Evolutionary conservation across 2,797 vertebrate species (phyloP).

Genomic region (Falco concolor): DNA sequence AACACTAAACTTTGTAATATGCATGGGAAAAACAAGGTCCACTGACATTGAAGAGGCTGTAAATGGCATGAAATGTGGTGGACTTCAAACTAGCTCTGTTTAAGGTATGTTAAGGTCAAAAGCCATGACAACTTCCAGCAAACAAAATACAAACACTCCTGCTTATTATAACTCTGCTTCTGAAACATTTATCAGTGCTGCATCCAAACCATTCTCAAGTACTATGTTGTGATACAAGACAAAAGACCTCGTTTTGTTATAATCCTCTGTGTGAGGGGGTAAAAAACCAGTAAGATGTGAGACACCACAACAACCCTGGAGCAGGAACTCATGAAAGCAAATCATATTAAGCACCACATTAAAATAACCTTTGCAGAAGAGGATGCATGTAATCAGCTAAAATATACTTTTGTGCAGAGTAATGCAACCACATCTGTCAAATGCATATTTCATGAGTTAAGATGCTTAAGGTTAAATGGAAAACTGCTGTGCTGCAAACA

Average conservation of each 20-base stretch:
- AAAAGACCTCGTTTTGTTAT: background rate
- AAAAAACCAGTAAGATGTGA: background rate
- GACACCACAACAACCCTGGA: background rate
- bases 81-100: background rate
- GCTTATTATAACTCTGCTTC: background rate
- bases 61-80: background rate
- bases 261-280: background rate
- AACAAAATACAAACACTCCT: background rate
- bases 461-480: background rate
- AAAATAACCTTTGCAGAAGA: background rate
- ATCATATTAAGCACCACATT: background rate
- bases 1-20: background rate
- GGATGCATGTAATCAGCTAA: background rate
- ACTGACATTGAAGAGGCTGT: background rate
- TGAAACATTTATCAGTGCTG: background rate
- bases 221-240: background rate
- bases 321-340: background rate
- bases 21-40: background rate
- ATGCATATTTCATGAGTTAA: constrained; percentile 16
- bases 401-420: background rate
- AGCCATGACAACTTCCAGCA: background rate
- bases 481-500: background rate
- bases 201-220: background rate
- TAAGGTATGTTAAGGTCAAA: background rate
- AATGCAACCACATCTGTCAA: background rate